These are phyloP conservation scores for Salvelinus sp. DNA, from an alignment of 2,113 vertebrate genomes.

Conservation along the genomic window DNA sequence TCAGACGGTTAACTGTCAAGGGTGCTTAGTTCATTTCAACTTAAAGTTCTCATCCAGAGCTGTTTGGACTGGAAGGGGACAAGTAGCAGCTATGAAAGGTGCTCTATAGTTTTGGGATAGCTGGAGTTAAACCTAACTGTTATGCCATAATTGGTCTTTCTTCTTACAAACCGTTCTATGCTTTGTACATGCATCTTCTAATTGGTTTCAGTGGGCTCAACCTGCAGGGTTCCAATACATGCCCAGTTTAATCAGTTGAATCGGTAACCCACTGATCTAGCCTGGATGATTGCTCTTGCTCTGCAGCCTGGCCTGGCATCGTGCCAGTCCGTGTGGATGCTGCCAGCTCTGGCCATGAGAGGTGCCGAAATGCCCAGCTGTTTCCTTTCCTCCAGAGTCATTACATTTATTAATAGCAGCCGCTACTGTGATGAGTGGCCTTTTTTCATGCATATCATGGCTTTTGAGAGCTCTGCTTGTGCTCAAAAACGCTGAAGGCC, in stretches of 20 bases:
- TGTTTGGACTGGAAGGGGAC: conserved; percentile 51
- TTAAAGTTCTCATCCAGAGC: conserved; percentile 55
- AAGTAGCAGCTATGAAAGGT: conserved; percentile 51
- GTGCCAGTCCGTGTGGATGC: conserved; percentile 28
- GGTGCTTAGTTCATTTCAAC: conserved; percentile 60
- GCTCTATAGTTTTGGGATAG: conserved; percentile 29
- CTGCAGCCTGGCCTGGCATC: conserved; percentile 27
- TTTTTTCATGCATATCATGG: conserved; percentile 42
- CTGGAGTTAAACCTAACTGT: neutral
- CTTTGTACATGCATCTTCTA: neutral
- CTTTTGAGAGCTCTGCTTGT: conserved; percentile 1
- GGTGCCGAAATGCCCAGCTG: conserved; percentile 47
- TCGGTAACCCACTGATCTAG: conserved; percentile 17
- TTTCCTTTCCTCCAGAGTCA: conserved; percentile 51
- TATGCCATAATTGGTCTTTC: too few species aligned
- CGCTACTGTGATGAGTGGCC: conserved; percentile 35
- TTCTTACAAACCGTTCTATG: neutral
- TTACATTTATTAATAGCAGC: conserved; percentile 44
- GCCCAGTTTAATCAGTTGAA: neutral
- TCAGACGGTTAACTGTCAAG: conserved; percentile 62
- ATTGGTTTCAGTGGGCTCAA: neutral
- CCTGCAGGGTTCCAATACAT: neutral
- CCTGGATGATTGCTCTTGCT: conserved; percentile 20
- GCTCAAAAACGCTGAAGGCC: neutral
- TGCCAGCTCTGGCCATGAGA: conserved; percentile 35